Evolutionary conservation across 2,888 invertebrate genomes (phyloP), one percentile per base, ranked within the genome.

Genomic region (Drosophila neotestacea): DNA sequence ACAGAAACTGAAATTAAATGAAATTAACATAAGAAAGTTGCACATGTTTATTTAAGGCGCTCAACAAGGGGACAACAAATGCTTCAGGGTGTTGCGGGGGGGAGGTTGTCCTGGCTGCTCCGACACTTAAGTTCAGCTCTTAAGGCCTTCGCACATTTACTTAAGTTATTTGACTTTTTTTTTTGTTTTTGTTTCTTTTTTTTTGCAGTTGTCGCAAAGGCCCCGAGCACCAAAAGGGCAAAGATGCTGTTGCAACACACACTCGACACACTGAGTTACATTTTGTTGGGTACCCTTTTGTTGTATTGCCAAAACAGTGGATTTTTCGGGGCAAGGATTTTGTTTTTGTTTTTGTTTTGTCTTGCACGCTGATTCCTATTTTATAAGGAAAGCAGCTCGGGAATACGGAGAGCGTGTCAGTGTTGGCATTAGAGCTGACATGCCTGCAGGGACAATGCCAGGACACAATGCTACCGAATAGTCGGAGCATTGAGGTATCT

Each of bases 351-450:
- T 6, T 74, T 74, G 70, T 32, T 6, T 74, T 74, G 70, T 76
- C 75, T 73, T 72, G 58, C 71, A 70, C 72, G 72, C 59, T 73
- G 87, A 72, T 72, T 81, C 66, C 65, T 62, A 70, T 67, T 71
- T 73, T 73, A 70, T 70, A 73, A 70, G 60, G 59, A 65, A 50
- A 69, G 63, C 64, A 69, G 67, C 71, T 44, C 51, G 80, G 78
- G 81, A 76, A 69, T 73, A 62, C 34, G 42, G 36, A 61, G 65
- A 87, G 85, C 88, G 89, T 89, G 91, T 85, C 91, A 91, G 81
- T 74, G 90, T 83, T 86, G 85, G 86, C 82, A 88, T 90, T 88
- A 88, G 85, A 84, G 86, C 81, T 89, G 89, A 90, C 88, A 90
- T 88, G 84, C 85, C 91, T 89, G 79, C 63, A 79, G 88, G 90